Percentiles rank a stretch among this genome's conserved stretches.
Conservation (phyloP, 2,113 vertebrate genomes). For the Caranx melampygus region DNA sequence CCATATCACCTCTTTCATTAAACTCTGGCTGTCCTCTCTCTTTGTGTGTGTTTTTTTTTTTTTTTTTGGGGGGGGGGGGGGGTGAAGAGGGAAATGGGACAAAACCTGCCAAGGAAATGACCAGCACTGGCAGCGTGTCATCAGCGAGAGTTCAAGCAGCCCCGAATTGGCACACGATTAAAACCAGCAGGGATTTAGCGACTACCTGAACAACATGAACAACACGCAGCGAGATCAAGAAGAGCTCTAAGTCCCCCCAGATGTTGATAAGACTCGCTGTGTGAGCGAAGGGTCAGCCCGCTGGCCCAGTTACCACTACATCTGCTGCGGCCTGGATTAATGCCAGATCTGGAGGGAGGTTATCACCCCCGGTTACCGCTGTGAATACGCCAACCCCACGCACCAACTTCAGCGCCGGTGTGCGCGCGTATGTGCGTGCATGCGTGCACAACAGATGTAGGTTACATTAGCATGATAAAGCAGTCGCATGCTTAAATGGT, state of each 20-base stretch:
- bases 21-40: conserved; percentile 38
- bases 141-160: conserved; percentile 28
- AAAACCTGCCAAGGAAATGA: conserved; percentile 11
- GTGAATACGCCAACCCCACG: conserved; percentile 30
- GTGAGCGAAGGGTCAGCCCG: conserved; percentile 8
- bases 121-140: conserved; percentile 22
- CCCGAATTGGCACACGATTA: conserved; percentile 34
- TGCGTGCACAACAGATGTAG: conserved; percentile 55
- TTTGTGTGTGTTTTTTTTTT: conserved; percentile 42
- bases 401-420: conserved; percentile 26
- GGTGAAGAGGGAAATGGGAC: neutral
- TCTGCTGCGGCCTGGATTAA: conserved; percentile 56
- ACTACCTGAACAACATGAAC: conserved; percentile 32
- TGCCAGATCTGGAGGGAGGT: conserved; percentile 53
- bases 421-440: conserved; percentile 5
- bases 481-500: conserved; percentile 48
- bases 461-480: conserved; percentile 74
- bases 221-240: conserved; percentile 33
- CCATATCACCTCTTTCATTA: conserved; percentile 54
- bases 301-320: conserved; percentile 22
- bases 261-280: conserved; percentile 52
- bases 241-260: conserved; percentile 43
- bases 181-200: conserved; percentile 58
- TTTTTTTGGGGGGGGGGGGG: no score
- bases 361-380: conserved; percentile 49